Percentiles rank a stretch among this genome's conserved stretches.
These are phyloP conservation scores for Dendropsophus ebraccatus DNA, from an alignment of 2,113 vertebrate genomes.

Conservation along the genomic window DNA sequence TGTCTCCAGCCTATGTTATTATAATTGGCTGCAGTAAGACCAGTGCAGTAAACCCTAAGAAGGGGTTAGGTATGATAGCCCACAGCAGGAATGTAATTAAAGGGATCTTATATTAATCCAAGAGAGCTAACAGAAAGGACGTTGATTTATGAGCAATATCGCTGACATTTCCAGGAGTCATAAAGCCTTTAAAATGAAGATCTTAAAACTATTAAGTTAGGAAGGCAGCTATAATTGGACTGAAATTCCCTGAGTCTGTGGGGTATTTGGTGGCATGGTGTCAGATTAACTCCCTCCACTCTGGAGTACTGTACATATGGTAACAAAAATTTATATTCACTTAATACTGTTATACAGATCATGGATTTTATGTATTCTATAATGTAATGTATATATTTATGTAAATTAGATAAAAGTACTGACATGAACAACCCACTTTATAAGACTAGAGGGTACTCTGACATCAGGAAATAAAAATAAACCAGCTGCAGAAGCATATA, in stretches of 20 bases:
- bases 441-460: too few relatives aligned
- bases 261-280: slow-evolving; percentile 46
- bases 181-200: slow-evolving; percentile 68
- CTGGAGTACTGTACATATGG: background rate
- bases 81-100: slow-evolving; percentile 68
- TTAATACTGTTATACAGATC: background rate
- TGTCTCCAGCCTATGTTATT: slow-evolving; percentile 7
- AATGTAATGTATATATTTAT: background rate
- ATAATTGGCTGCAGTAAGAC: slow-evolving; percentile 45
- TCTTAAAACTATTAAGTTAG: slow-evolving; percentile 67
- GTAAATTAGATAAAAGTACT: too few relatives aligned
- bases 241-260: slow-evolving; percentile 58
- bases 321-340: background rate
- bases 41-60: slow-evolving; percentile 55
- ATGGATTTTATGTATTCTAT: background rate
- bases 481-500: too few relatives aligned
- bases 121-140: slow-evolving; percentile 68
- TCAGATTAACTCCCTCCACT: slow-evolving; percentile 37
- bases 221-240: slow-evolving; percentile 65
- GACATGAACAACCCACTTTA: too few relatives aligned
- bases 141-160: slow-evolving; percentile 72
- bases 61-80: slow-evolving; percentile 64
- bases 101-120: slow-evolving; percentile 71
- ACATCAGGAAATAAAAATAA: too few relatives aligned
- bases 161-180: slow-evolving; percentile 70